Evolutionary conservation across 1,140 invertebrate species (phyloP), one percentile per base, ranked within the genome.

Genomic region (Andricus grossulariae): DNA sequence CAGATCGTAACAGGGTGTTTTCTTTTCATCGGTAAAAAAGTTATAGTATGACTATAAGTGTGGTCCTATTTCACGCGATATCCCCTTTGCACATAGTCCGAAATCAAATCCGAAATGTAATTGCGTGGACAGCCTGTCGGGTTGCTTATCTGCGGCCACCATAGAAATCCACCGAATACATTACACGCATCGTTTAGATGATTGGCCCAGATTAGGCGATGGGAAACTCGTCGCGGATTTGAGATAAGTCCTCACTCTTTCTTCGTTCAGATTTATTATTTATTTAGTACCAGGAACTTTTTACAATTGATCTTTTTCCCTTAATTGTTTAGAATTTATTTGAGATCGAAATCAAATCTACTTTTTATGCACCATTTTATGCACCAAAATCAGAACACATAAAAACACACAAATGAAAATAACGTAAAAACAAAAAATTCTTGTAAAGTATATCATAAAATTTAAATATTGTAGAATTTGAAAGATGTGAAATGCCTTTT

Each of bases 141-240:
- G 82, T 77, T 78, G 81, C 84, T 88, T 88, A 87, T 88, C 84
- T 86, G 79, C 54, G 81, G 80, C 80, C 74, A 80, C 82, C 78
- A 82, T 77, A 79, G 81, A 84, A 86, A 84, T 82, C 81, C 78
- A 75, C 79, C 82, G 82, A 86, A 88, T 88, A 88, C 85, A 87
- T 88, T 86, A 86, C 85, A 87, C 82, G 85, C 84, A 81, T 84
- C 88, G 86, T 89, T 88, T 87, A 88, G 88, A 90, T 89, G 82
- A 89, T 88, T 87, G 86, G 81, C 72, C 60, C 75, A 89, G 89
- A 90, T 90, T 86, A 81, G 75, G 39, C 71, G 77, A 74, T 80
- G 78, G 74, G 77, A 82, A 78, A 52, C 76, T 81, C 77, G 81
- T 45, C 73, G 50, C 71, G 82, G 80, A 80, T 83, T 72, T 18